Base-by-base conservation (phyloP, 2,888 invertebrate genomes). In the Meiosimyza decipiens region DNA sequence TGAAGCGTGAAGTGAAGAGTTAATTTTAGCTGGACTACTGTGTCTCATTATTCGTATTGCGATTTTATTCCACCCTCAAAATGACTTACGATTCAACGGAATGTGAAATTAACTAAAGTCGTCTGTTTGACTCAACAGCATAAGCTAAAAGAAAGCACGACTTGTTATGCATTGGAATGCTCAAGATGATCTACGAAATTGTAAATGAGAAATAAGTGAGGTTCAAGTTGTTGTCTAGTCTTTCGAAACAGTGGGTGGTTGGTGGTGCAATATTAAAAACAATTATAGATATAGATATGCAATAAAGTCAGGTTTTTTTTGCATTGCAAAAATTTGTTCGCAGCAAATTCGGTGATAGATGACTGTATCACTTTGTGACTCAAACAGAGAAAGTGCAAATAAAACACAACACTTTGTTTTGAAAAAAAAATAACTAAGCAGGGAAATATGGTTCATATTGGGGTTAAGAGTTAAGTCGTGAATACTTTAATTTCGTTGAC, bases 61-160 rank as follows among this genome's bases (percentile, higher is more conserved):
- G 49, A 12, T 67, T 71, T 50, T 51, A 71, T 63, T 67, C 71
- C 73, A 73, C 71, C 73, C 73, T 62, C 71, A 50, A 62, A 67
- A 73, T 71, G 62, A 51, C 28, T 54, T 33, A 52, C 28, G 28
- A 69, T 60, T 60, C 60, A 13, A 49, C 9, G 62, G 50, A 63
- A 54, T 70, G 51, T 16, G 50, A 22, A 16, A 51, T 59, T 11
- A 57, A 68, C 22, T 18, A 49, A 6, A 51, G 69, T 40, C 51
- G 40, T 18, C 40, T 40, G 40, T 40, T 52, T 28, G 28, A 62
- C 51, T 47, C 50, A 62, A 50, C 70, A 70, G 52, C 62, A 54
- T 9, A 59, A 40, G 40, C 9, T 40, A 40, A 40, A 70, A 18
- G 54, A 70, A 70, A 49, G 33, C 62, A 47, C 9, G 33, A 67